These are phyloP conservation scores for Theropithecus gelada DNA, from an alignment of 2,113 vertebrate species.

Conservation along the genomic window DNA sequence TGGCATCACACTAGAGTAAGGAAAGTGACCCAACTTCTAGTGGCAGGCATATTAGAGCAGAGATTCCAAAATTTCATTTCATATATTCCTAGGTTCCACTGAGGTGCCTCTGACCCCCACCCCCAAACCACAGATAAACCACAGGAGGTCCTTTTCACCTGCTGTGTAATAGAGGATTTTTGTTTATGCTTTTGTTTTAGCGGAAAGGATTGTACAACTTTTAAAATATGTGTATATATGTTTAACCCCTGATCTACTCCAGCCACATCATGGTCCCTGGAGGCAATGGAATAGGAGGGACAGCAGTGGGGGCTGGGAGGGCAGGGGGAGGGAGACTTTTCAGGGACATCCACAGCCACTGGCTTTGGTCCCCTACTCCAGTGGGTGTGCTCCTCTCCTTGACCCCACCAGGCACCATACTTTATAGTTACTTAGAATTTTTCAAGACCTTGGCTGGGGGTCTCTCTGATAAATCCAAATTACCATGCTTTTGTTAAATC, in stretches of 20 bases:
- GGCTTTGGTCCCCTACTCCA: neutral
- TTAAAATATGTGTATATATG: neutral
- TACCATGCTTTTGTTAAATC: neutral
- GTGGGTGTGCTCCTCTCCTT: neutral
- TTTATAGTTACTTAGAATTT: neutral
- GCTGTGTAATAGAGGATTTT: neutral
- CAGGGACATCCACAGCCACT: neutral
- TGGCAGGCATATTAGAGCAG: neutral
- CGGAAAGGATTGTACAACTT: neutral
- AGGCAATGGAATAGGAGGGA: neutral
- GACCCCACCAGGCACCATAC: neutral
- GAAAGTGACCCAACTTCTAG: neutral
- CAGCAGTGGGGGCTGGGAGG: neutral
- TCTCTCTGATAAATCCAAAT: conserved; percentile 23
- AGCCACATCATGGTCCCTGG: neutral
- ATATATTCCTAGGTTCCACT: neutral
- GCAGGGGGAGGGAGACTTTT: neutral
- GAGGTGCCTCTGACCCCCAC: neutral
- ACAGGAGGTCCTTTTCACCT: neutral
- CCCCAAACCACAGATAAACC: neutral
- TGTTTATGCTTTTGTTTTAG: neutral
- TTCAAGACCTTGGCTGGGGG: neutral
- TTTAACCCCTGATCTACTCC: neutral
- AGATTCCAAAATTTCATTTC: neutral
- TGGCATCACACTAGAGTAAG: neutral